These are phyloP conservation scores for Trematomus loennbergii DNA, from an alignment of 2,113 vertebrate genomes.

Conservation along the genomic window DNA sequence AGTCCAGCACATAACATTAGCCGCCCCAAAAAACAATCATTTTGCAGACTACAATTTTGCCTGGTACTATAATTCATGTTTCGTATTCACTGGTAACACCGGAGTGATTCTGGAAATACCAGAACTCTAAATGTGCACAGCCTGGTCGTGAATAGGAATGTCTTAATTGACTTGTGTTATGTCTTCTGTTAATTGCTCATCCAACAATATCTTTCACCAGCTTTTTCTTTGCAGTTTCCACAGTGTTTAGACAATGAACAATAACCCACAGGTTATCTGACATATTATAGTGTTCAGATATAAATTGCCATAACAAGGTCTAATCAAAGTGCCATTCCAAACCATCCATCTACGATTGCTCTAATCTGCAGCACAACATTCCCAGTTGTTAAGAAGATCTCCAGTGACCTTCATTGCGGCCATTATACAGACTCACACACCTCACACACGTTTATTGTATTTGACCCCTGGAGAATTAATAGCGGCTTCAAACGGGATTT, in stretches of 20 bases:
- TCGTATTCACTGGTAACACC: not conserved
- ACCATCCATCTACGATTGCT: constrained; percentile 27
- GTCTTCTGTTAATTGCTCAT: not conserved
- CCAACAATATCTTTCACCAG: not conserved
- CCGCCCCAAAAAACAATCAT: constrained; percentile 9
- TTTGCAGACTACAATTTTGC: constrained; percentile 6
- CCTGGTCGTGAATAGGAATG: not conserved
- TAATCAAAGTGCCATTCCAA: constrained; percentile 35
- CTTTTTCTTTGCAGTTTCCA: not conserved
- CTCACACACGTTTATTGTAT: constrained; percentile 28
- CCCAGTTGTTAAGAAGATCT: constrained; percentile 18
- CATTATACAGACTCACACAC: constrained; percentile 12
- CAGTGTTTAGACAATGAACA: constrained; percentile 40
- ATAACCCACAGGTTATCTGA: constrained; percentile 4
- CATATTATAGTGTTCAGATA: constrained; percentile 12
- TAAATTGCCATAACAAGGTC: constrained; percentile 50
- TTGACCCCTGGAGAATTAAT: constrained; percentile 55
- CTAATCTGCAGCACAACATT: constrained; percentile 26
- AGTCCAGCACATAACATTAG: constrained; percentile 39
- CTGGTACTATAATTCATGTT: not conserved
- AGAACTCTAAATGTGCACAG: not conserved
- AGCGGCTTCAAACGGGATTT: constrained; percentile 44
- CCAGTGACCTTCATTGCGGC: constrained; percentile 41
- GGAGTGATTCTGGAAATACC: not conserved
- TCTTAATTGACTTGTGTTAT: too few relatives aligned